Percentiles rank a stretch among this genome's conserved stretches.
Conservation (phyloP, 1,140 invertebrate genomes). For the Bombus soroeensis region DNA sequence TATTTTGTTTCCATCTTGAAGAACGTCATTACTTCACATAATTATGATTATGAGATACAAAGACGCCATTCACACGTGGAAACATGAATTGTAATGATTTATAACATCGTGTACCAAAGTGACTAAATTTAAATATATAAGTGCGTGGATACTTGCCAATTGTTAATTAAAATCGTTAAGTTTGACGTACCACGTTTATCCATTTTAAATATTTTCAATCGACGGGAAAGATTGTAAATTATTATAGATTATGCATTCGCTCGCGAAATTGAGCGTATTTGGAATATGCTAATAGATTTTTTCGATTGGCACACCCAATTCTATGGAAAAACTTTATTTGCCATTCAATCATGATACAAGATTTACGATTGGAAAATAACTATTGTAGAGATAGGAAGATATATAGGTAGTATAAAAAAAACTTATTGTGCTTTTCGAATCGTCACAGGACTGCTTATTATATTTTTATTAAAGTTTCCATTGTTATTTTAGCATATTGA, state of each 20-base stretch:
- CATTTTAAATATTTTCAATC: not conserved
- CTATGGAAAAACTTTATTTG: not conserved
- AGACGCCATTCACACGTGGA: not conserved
- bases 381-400: not conserved
- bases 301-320: not conserved
- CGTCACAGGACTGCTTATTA: too few species aligned
- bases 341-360: not conserved
- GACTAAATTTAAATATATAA: slow-evolving; percentile 31
- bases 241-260: not conserved
- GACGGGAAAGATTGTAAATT: not conserved
- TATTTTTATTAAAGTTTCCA: too few species aligned
- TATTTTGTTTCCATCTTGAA: not conserved
- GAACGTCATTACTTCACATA: not conserved
- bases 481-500: too few species aligned
- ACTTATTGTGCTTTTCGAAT: too few species aligned
- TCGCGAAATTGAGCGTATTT: not conserved
- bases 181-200: not conserved
- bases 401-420: not conserved
- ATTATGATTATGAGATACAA: not conserved
- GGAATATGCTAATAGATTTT: not conserved
- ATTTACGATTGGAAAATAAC: not conserved
- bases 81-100: not conserved
- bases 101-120: not conserved
- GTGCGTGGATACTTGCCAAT: not conserved
- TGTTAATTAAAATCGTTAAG: not conserved